Evolutionary conservation across 2,113 vertebrate genomes (phyloP).

Genomic region (Xenopus tropicalis): UCB_Xtro_10.0 CM004445.2:74158001-74158500

Average conservation of each 20-base stretch:
- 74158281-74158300: constrained; percentile 22
- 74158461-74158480: constrained; percentile 59
- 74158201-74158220: not conserved
- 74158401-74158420: constrained; percentile 51
- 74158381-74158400: constrained; percentile 40
- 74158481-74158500: constrained; percentile 57
- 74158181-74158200: not conserved
- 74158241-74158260: constrained; percentile 5
- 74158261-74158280: not conserved
- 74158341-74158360: constrained; percentile 29
- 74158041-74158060: not conserved
- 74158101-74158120: not conserved
- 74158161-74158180: not conserved
- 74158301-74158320: constrained; percentile 25
- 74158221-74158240: not conserved
- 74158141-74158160: not conserved
- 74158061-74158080: not conserved
- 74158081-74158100: not conserved
- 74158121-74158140: not conserved
- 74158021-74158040: not conserved
- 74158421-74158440: constrained; percentile 52
- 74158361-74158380: constrained; percentile 48
- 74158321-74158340: constrained; percentile 22
- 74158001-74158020: not conserved
- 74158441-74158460: constrained; percentile 57